These are phyloP conservation scores for Myanophis thanlyinensis DNA, from an alignment of 2,113 vertebrate species.

Conservation along the genomic window DNA sequence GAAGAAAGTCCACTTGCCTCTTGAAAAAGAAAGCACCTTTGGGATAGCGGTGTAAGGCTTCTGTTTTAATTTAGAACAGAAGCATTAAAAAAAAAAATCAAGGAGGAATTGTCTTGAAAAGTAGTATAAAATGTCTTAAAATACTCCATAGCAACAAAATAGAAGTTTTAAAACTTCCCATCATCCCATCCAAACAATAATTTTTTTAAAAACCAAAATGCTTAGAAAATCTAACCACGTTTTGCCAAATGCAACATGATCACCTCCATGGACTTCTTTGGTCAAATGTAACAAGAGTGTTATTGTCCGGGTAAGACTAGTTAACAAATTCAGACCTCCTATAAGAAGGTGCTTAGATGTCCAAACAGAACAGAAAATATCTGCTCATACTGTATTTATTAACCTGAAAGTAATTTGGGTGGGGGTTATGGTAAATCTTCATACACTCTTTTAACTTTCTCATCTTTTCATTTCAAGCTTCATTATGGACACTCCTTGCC, in stretches of 20 bases:
- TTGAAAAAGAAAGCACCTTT: not conserved
- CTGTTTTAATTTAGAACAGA: not conserved
- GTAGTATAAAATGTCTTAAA: not conserved
- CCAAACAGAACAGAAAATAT: not conserved
- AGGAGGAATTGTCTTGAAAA: not conserved
- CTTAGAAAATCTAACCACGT: not conserved
- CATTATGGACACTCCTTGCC: not conserved
- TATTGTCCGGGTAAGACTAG: not conserved
- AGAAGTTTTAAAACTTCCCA: not conserved
- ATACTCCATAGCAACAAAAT: not conserved
- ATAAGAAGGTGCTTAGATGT: not conserved
- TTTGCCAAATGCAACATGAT: not conserved
- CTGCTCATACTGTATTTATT: not conserved
- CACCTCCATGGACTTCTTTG: not conserved
- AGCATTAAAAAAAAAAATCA: not conserved
- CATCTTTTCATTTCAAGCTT: not conserved
- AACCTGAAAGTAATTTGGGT: not conserved
- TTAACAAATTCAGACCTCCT: not conserved
- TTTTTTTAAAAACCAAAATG: not conserved
- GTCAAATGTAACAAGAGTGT: not conserved
- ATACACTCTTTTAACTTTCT: not conserved
- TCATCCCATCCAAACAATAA: not conserved
- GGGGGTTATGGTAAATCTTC: not conserved
- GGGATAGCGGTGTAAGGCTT: not conserved
- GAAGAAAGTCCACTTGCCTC: too few relatives aligned